phyloP scores from a whole-genome alignment of 2,113 vertebrate genomes.

The Lampris megalopsis region DNA sequence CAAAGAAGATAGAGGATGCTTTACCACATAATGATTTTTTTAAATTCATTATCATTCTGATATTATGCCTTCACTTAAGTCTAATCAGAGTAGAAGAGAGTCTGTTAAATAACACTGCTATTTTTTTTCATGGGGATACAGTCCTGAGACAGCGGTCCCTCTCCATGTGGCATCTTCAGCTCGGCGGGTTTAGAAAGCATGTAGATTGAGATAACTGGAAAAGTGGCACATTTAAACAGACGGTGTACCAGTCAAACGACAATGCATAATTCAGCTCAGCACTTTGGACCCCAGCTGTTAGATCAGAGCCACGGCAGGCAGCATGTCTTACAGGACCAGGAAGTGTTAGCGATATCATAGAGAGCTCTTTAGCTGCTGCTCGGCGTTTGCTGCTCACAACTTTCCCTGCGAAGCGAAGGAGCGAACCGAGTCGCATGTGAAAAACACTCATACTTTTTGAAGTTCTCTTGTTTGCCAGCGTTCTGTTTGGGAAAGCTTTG shows the following conservation, averaged over 20 bases:
- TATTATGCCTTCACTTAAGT: too few species aligned
- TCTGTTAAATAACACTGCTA: background rate
- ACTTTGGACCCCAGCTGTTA: constrained; percentile 69
- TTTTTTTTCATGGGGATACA: too few species aligned
- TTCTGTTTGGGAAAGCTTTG: constrained; percentile 52
- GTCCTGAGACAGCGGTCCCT: background rate
- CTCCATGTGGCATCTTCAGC: constrained; percentile 39
- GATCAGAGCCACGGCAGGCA: constrained; percentile 51
- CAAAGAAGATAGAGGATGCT: too few species aligned
- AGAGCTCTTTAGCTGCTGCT: constrained; percentile 15
- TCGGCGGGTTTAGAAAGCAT: constrained; percentile 41
- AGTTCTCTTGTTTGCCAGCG: constrained; percentile 48
- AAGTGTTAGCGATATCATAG: constrained; percentile 53
- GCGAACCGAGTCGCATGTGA: constrained; percentile 38
- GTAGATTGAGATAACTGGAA: constrained; percentile 31
- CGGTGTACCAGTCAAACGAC: constrained; percentile 65
- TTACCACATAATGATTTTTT: too few species aligned
- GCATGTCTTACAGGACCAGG: constrained; percentile 51
- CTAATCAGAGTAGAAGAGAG: background rate
- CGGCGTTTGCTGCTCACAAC: constrained; percentile 6
- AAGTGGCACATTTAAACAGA: constrained; percentile 62
- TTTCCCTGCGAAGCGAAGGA: constrained; percentile 40
- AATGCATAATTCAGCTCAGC: constrained; percentile 73
- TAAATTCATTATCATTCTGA: too few species aligned
- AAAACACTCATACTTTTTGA: constrained; percentile 36